Evolutionary conservation across 2,797 vertebrate genomes (phyloP), one percentile per base, ranked within the genome.

Genomic region (Nannoperca australis): DNA sequence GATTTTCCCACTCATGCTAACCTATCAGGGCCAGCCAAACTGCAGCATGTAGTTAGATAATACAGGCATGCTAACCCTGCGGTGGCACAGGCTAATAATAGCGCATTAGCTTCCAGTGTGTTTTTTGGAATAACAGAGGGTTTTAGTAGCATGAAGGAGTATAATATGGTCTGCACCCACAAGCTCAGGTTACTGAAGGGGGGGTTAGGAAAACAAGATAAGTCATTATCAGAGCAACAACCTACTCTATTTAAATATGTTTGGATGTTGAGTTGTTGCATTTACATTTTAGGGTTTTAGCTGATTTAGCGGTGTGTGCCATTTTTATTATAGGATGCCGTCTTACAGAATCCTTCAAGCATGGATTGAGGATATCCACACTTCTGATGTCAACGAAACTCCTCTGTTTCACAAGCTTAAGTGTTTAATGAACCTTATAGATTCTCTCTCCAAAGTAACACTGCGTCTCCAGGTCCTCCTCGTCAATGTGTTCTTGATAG

Each of bases 11-110:
- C 90, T 89, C 86, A 75, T 88, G 82, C 76, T 87, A 81, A 85
- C 86, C 82, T 93, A 94, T 94, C 93, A 83, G 89, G 76, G 47
- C 55, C 78, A 73, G 88, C 84, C 87, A 86, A 89, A 91, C 91
- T 89, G 84, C 88, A 92, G 89, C 77, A 90, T 85, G 91, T 83
- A 87, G 91, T 93, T 88, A 92, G 94, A 95, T 95, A 94, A 93
- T 89, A 65, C 83, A 86, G 89, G 85, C 91, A 92, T 73, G 86
- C 90, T 91, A 91, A 85, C 83, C 89, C 89, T 81, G 89, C 32
- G 55, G 88, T 92, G 85, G 82, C 84, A 84, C 24, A 4, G 10
- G 79, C 92, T 94, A 94, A 94, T 91, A 95, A 95, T 93, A 95
- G 89, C 51, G 47, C 78, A 67, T 87, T 86, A 84, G 81, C 80